Evolutionary conservation across 2,888 invertebrate species (phyloP).

Genomic region (Leptopilina drosophilae): DNA sequence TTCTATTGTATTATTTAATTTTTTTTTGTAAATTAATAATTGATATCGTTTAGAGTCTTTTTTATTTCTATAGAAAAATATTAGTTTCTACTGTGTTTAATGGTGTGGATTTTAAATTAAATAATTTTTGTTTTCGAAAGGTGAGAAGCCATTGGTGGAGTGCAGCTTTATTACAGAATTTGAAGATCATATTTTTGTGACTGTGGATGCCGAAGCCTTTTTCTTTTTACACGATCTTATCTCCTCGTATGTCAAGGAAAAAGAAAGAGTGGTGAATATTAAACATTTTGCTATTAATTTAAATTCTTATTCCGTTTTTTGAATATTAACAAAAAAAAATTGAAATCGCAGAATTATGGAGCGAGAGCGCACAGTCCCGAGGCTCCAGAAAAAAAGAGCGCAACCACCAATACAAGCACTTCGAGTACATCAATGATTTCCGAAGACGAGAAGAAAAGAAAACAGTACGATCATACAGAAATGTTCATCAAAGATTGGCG

Average conservation of each 20-base stretch:
- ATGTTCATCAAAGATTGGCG: slow-evolving; percentile 91
- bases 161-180: slow-evolving; percentile 99
- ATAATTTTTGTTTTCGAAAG: slow-evolving; percentile 72
- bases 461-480: slow-evolving; percentile 79
- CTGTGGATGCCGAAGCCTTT: slow-evolving; percentile 98
- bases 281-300: neutral
- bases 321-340: too few relatives aligned
- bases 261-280: slow-evolving; percentile 86
- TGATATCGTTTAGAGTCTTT: too few relatives aligned
- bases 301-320: too few relatives aligned
- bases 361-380: slow-evolving; percentile 77
- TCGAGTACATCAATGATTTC: slow-evolving; percentile 60
- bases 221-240: slow-evolving; percentile 98
- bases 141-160: slow-evolving; percentile 91
- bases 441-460: slow-evolving; percentile 76
- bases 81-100: neutral
- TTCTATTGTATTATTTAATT: too few relatives aligned
- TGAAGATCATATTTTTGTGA: slow-evolving; percentile 98
- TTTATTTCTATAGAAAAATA: too few relatives aligned
- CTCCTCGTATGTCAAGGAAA: slow-evolving; percentile 96
- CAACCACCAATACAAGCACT: slow-evolving; percentile 58
- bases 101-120: neutral
- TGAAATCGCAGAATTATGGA: slow-evolving; percentile 45
- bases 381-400: slow-evolving; percentile 67
- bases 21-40: neutral